Evolutionary conservation across 2,888 invertebrate genomes (phyloP), one percentile per base, ranked within the genome.

Genomic region (Philaethria dido): DNA sequence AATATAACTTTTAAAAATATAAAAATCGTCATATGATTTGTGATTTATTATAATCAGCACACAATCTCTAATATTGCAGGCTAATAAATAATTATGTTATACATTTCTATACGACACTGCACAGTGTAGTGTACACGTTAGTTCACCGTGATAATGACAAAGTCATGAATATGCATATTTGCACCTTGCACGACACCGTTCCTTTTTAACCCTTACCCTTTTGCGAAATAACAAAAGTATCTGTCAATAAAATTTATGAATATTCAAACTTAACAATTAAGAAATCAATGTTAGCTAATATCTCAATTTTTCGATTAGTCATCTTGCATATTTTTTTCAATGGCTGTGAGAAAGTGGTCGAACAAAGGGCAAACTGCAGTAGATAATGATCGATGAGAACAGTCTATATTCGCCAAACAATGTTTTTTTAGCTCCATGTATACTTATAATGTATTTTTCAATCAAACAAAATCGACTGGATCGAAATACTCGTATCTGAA

Each of bases 261-360:
- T 92, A 92, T 92, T 85, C 89, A 90, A 85, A 88, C 86, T 80
- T 82, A 80, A 89, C 88, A 89, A 90, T 87, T 83, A 88, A 68
- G 72, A 78, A 80, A 87, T 88, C 85, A 86, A 89, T 89, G 85
- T 85, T 80, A 77, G 80, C 75, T 82, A 82, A 81, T 80, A 83
- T 85, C 79, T 84, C 76, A 70, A 80, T 71, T 70, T 82, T 77
- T 74, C 70, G 85, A 73, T 68, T 73, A 84, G 81, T 92, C 91
- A 91, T 80, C 68, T 60, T 25, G 55, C 48, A 29, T n/a, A 67
- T 72, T 60, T 72, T 74, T 62, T 60, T 66, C 55, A 55, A 66
- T 52, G 62, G 54, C 64, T 69, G 42, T 62, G 59, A 42, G 59
- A 71, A 69, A 55, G 69, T 72, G 66, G 60, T 71, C 68, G 54